Conservation (phyloP, 2,888 invertebrate genomes). For the Griposia aprilina region DNA sequence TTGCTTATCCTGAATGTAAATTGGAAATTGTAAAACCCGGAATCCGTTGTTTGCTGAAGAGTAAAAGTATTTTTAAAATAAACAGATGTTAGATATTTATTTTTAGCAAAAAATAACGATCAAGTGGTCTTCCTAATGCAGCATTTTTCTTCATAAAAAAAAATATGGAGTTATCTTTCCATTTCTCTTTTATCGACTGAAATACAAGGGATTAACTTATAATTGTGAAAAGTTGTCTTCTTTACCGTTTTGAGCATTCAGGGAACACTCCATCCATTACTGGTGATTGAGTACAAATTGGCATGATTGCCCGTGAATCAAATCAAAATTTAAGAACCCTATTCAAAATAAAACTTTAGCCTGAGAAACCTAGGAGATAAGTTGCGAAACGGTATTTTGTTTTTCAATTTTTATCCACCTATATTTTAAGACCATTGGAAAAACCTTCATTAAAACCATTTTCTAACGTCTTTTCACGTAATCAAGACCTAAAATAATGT, state of each 20-base stretch:
- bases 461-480: too few relatives aligned
- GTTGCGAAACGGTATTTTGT: not conserved
- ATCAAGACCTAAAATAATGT: not conserved
- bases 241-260: not conserved
- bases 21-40: slow-evolving; percentile 11
- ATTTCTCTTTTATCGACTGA: not conserved
- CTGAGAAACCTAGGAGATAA: not conserved
- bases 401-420: not conserved
- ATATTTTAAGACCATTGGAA: too few relatives aligned
- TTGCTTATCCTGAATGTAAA: slow-evolving; percentile 19
- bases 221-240: too few relatives aligned
- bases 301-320: not conserved
- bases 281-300: too few relatives aligned
- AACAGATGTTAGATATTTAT: not conserved
- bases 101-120: not conserved
- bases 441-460: not conserved
- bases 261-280: not conserved
- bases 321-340: not conserved
- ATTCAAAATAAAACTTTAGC: not conserved
- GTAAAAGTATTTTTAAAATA: not conserved
- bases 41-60: not conserved
- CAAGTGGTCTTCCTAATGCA: not conserved
- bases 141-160: not conserved
- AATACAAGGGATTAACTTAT: not conserved
- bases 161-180: too few relatives aligned